Evolutionary conservation across 1,140 invertebrate species (phyloP).

Genomic region (Hycleus phaleratus): DNA sequence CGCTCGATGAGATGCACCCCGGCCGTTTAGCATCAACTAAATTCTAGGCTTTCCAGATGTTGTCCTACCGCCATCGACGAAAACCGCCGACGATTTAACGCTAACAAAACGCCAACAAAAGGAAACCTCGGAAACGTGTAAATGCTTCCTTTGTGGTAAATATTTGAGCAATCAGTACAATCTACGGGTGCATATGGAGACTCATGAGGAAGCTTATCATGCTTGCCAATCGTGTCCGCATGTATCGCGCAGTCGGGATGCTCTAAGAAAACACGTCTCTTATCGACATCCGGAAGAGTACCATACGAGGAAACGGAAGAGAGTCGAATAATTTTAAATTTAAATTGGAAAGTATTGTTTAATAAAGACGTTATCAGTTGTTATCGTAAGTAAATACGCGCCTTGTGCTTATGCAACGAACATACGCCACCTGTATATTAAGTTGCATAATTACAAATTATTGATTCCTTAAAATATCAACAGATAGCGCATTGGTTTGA

Average conservation of each 20-base stretch:
- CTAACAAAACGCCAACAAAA: constrained; percentile 15
- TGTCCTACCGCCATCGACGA: not conserved
- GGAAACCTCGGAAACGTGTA: constrained; percentile 38
- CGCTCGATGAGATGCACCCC: too few species aligned
- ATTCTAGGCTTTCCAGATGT: not conserved
- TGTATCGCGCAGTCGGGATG: constrained; percentile 76
- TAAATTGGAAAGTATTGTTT: too few species aligned
- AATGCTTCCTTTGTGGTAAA: constrained; percentile 75
- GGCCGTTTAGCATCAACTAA: too few species aligned
- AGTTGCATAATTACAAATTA: too few species aligned
- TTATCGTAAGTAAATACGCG: too few species aligned
- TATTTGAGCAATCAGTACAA: constrained; percentile 86
- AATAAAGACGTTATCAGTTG: too few species aligned
- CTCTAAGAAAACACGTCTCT: constrained; percentile 78
- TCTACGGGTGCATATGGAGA: constrained; percentile 80
- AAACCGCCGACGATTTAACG: not conserved
- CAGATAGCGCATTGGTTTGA: too few species aligned
- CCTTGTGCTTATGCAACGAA: too few species aligned
- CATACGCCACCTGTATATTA: too few species aligned
- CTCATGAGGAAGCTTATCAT: constrained; percentile 72
- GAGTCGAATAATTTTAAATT: constrained; percentile 9
- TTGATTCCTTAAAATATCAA: too few species aligned
- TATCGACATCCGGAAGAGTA: constrained; percentile 65
- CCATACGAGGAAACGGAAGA: constrained; percentile 36
- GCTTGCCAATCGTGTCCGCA: constrained; percentile 78